Conservation (phyloP, 2,888 invertebrate genomes). For the Synanthedon myopaeformis region DNA sequence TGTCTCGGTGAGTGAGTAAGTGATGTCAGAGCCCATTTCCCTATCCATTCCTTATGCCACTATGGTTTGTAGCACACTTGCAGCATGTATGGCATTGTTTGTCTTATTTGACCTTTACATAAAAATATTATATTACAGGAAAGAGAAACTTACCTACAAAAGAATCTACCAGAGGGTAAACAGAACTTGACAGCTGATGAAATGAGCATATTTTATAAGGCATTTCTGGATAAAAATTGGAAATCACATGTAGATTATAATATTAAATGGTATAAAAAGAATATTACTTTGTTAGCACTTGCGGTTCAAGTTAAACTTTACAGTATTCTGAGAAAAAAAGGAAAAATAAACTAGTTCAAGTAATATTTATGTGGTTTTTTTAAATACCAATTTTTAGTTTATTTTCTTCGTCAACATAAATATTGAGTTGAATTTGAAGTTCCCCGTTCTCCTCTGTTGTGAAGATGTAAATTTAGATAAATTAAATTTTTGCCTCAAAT, state of each 20-base stretch:
- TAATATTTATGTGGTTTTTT: too few relatives aligned
- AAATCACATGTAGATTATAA: slow-evolving; percentile 81
- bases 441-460: too few relatives aligned
- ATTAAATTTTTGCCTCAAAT: too few relatives aligned
- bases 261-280: slow-evolving; percentile 85
- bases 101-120: too few relatives aligned
- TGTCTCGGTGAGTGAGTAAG: too few relatives aligned
- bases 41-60: too few relatives aligned
- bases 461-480: too few relatives aligned
- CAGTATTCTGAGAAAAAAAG: slow-evolving; percentile 33
- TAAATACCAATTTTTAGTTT: not conserved
- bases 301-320: slow-evolving; percentile 71
- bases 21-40: too few relatives aligned
- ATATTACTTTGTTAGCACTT: slow-evolving; percentile 74
- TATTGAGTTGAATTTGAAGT: not conserved
- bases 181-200: slow-evolving; percentile 79
- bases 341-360: slow-evolving; percentile 13
- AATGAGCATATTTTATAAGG: slow-evolving; percentile 90
- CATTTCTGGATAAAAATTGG: slow-evolving; percentile 87
- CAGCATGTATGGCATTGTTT: not conserved
- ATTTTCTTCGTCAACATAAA: not conserved
- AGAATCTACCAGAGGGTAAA: slow-evolving; percentile 53
- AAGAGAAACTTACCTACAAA: slow-evolving; percentile 67
- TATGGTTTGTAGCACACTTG: not conserved
- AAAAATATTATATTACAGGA: slow-evolving; percentile 45